phyloP scores from a whole-genome alignment of 1,140 invertebrate species.

The Riptortus pedestris region DNA sequence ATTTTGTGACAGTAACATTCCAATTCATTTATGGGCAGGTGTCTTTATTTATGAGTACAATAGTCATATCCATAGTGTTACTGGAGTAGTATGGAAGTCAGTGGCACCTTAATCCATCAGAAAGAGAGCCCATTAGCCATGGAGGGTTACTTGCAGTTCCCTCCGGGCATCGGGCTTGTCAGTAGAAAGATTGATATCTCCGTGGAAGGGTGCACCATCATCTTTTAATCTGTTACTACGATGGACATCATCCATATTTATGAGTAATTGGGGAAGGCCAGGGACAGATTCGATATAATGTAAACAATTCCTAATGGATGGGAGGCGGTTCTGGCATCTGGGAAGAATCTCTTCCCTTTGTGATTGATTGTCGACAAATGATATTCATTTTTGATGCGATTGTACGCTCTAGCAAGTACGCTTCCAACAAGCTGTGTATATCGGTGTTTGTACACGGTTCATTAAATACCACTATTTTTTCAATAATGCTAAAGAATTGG shows the following conservation, averaged over 20 bases:
- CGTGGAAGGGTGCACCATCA: not conserved
- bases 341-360: not conserved
- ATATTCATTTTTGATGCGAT: constrained; percentile 1
- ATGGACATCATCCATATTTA: not conserved
- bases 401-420: not conserved
- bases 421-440: not conserved
- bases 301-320: constrained; percentile 3
- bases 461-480: no score
- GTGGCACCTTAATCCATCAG: no score
- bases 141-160: no score
- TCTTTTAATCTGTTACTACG: constrained; percentile 6
- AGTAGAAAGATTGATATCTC: constrained; percentile 2
- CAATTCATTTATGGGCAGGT: no score
- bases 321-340: not conserved
- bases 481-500: no score
- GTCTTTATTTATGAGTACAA: no score
- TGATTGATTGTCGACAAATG: constrained; percentile 2
- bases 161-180: no score
- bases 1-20: no score
- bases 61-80: no score
- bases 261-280: constrained; percentile 7
- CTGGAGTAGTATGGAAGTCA: no score
- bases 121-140: no score
- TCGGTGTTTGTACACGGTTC: not conserved
- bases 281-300: constrained; percentile 1